A percentile compares a stretch with the other conserved stretches of the same genome.
Conservation (phyloP, 1,140 invertebrate genomes). For the Drosophila asahinai region DNA sequence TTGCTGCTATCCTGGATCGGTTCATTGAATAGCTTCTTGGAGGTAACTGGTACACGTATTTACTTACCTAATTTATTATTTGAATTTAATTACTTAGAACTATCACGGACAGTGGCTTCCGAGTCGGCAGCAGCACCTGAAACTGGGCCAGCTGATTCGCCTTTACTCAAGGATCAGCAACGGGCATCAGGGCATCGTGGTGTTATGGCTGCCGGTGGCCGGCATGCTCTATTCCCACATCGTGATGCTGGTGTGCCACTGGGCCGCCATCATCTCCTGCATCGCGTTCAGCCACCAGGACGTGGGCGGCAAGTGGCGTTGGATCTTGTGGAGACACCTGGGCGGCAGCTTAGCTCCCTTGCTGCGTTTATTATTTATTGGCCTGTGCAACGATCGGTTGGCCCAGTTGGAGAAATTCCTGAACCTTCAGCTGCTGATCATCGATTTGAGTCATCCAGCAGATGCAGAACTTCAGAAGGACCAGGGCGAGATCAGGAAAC, state of each 20-base stretch:
- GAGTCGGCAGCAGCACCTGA: background rate
- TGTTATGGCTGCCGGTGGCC: conserved; percentile 18
- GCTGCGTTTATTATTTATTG: conserved; percentile 5
- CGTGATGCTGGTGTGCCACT: background rate
- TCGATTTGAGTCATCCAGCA: conserved; percentile 1
- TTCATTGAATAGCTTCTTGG: background rate
- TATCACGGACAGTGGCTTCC: background rate
- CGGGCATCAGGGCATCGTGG: background rate
- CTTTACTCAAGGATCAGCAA: conserved; percentile 17
- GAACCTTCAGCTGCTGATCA: conserved; percentile 3
- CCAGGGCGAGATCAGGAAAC: background rate
- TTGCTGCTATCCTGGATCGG: conserved; percentile 10
- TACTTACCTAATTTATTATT: too few species aligned
- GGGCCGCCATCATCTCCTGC: conserved; percentile 3
- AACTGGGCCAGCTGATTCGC: background rate
- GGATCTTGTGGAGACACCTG: background rate
- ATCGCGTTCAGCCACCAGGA: background rate
- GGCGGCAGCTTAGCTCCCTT: conserved; percentile 5
- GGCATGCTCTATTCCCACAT: conserved; percentile 12
- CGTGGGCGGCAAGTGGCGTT: background rate
- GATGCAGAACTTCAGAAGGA: too few species aligned
- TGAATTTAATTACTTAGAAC: background rate
- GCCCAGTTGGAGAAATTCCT: background rate
- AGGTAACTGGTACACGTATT: background rate
- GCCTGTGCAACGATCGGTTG: conserved; percentile 10